Percentiles rank a stretch among this genome's conserved stretches.
These are phyloP conservation scores for Chrysoperla carnea DNA, from an alignment of 1,140 invertebrate genomes.

Conservation along the genomic window DNA sequence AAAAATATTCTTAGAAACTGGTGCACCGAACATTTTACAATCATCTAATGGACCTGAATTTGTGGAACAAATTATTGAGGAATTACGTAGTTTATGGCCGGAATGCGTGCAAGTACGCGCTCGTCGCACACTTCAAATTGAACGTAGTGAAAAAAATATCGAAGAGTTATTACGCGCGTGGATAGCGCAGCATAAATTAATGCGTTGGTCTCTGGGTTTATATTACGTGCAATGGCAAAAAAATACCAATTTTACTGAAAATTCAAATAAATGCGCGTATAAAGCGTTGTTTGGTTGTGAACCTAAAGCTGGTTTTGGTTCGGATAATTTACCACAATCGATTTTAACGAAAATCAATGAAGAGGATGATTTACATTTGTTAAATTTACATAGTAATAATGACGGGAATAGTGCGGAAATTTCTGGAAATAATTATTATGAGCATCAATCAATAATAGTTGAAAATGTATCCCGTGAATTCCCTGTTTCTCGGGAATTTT, in stretches of 20 bases:
- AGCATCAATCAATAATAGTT: too few species aligned
- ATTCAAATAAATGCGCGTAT: slow-evolving; percentile 13
- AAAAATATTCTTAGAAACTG: slow-evolving; percentile 3
- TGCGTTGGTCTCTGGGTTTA: slow-evolving; percentile 11
- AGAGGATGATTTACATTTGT: slow-evolving; percentile 4
- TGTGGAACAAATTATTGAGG: slow-evolving; percentile 16
- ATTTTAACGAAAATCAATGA: slow-evolving; percentile 2
- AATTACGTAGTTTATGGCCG: slow-evolving; percentile 15
- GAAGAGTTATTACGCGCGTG: slow-evolving; percentile 13
- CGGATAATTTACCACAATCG: slow-evolving; percentile 5
- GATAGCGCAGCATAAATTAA: slow-evolving; percentile 10
- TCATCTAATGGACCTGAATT: slow-evolving; percentile 18
- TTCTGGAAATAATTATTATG: too few species aligned
- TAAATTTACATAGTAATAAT: too few species aligned
- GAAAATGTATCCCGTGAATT: too few species aligned
- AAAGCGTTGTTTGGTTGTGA: slow-evolving; percentile 16
- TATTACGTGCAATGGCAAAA: slow-evolving; percentile 15
- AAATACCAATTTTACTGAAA: slow-evolving; percentile 13
- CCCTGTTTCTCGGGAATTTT: too few species aligned
- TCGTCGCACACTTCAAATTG: slow-evolving; percentile 7
- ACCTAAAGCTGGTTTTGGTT: slow-evolving; percentile 4
- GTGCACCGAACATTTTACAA: slow-evolving; percentile 18
- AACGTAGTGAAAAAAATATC: slow-evolving; percentile 4
- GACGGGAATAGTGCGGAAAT: too few species aligned
- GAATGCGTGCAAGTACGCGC: slow-evolving; percentile 13